Base-by-base conservation (phyloP, 2,113 vertebrate genomes). In the Acrocephalus kingi region DNA sequence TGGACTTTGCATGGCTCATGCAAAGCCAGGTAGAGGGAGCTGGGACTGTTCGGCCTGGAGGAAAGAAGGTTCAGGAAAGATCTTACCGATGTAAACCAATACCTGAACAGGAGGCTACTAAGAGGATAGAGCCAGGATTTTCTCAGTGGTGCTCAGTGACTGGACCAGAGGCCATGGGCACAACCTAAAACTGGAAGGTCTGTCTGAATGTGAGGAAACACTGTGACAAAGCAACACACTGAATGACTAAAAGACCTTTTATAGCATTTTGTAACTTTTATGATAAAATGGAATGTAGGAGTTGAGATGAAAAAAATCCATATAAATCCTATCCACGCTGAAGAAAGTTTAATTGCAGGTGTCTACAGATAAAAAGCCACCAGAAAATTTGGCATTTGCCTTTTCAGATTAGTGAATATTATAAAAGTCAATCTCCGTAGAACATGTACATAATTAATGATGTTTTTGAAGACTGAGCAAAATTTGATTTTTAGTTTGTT, bases 301-400 rank as follows among this genome's bases (percentile, higher is more conserved):
- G 5, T 45, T 76, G 52, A 83, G 16, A 45, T 66, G 23, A 33
- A 78, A 91, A n/a, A 68, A 63, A 67, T 74, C 55, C 1, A 1
- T 64, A 24, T 59, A 58, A 75, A 76, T 69, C 15, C 46, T 75
- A 3, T 21, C 8, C 22, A 19, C 22, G 48, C n/a, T 5, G 6
- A 21, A 56, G 71, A 49, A 45, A 14, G 3, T 23, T n/a, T 22
- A 24, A 23, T 64, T 64, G 24, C 0, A 0, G 11, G 1, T 39
- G 13, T 68, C 35, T 30, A 24, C 28, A 85, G 61, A 37, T 52
- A 18, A 77, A 86, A 61, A 77, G 23, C 7, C 27, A 39, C 11
- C 5, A 4, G 28, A 62, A 92, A 90, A 64, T 27, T 45, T 52
- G 30, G 27, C 41, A 54, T 52, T 54, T 80, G 8, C 31, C 37